Evolutionary conservation across 1,140 invertebrate genomes (phyloP).

Genomic region (Notospermus geniculatus): DNA sequence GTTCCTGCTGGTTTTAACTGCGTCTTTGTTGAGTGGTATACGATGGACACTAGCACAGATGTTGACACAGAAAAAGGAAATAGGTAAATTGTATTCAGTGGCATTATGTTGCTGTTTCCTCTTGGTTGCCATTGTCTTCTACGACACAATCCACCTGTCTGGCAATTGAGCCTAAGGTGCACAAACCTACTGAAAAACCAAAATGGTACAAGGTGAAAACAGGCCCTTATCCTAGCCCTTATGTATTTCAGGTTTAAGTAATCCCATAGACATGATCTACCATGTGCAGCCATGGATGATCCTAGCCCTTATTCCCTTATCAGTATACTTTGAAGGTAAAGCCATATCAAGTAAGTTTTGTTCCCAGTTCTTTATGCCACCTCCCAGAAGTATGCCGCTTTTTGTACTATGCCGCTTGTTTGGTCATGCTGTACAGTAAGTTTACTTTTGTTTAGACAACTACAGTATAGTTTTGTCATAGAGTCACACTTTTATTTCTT

Average conservation of each 20-base stretch:
- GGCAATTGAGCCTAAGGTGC: too few relatives aligned
- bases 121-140: background rate
- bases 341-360: too few relatives aligned
- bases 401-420: too few relatives aligned
- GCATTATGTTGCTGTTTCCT: background rate
- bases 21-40: conserved; percentile 78
- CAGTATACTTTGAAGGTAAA: conserved; percentile 83
- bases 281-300: conserved; percentile 99
- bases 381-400: too few relatives aligned
- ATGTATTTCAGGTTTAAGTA: conserved; percentile 69
- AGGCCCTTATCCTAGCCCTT: too few relatives aligned
- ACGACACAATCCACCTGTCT: background rate
- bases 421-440: too few relatives aligned
- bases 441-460: too few relatives aligned
- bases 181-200: too few relatives aligned
- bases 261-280: conserved; percentile 97
- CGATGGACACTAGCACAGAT: conserved; percentile 97
- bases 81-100: conserved; percentile 54
- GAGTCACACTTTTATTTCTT: too few relatives aligned
- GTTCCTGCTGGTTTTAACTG: conserved; percentile 84
- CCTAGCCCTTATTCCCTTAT: conserved; percentile 81
- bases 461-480: too few relatives aligned
- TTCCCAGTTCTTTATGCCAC: too few relatives aligned
- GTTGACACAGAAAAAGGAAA: conserved; percentile 90
- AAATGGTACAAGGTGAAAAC: too few relatives aligned